These are phyloP conservation scores for Sylvia borin DNA, from an alignment of 2,797 vertebrate genomes.

Conservation along the genomic window DNA sequence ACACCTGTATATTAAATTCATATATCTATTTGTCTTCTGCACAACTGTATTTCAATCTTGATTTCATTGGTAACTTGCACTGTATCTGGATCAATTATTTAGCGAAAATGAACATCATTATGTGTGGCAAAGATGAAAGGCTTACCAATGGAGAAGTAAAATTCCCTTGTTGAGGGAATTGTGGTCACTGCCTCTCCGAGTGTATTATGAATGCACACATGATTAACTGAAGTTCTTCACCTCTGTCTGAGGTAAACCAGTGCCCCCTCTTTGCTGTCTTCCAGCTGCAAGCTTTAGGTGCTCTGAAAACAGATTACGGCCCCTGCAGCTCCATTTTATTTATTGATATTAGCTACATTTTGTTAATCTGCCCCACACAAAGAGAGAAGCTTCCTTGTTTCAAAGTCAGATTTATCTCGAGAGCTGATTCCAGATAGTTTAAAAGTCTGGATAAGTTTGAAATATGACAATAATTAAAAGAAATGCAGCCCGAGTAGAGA, in stretches of 20 bases:
- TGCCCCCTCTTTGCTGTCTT: background rate
- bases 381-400: background rate
- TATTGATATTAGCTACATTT: background rate
- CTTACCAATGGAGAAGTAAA: background rate
- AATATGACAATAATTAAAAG: background rate
- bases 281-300: background rate
- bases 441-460: background rate
- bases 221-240: background rate
- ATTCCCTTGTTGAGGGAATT: background rate
- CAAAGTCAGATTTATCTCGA: background rate
- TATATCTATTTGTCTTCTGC: background rate
- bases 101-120: background rate
- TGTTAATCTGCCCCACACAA: background rate
- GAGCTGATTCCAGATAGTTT: background rate
- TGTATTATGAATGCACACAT: background rate
- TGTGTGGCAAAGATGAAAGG: background rate
- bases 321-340: background rate
- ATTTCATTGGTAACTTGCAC: background rate
- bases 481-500: background rate
- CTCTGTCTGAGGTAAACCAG: background rate
- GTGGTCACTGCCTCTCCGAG: background rate
- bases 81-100: conserved; percentile 30
- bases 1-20: background rate
- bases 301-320: background rate
- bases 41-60: background rate